phyloP scores from a whole-genome alignment of 2,797 vertebrate genomes.

The Paratrypauchen microcephalus region DNA sequence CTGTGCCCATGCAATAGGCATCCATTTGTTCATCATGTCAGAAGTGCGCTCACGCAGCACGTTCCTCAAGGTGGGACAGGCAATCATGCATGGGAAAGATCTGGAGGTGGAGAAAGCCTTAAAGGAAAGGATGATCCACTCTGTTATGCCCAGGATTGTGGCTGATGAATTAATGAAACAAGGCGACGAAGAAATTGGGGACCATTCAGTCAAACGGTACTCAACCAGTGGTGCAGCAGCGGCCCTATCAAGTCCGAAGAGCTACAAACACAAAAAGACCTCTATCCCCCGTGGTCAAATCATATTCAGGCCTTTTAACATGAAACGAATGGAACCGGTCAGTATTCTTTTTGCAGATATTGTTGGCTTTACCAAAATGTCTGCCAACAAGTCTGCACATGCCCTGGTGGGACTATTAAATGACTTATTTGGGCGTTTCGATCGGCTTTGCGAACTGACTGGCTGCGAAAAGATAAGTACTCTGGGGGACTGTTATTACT shows the following conservation, averaged over 20 bases:
- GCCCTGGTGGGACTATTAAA: constrained; percentile 96
- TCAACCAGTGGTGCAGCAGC: constrained; percentile 89
- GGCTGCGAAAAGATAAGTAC: constrained; percentile 98
- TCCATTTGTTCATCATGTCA: constrained; percentile 96
- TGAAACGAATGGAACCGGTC: constrained; percentile 94
- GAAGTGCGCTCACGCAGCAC: constrained; percentile 97
- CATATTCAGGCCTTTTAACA: constrained; percentile 97
- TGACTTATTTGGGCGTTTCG: constrained; percentile 95
- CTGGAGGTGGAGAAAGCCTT: constrained; percentile 98
- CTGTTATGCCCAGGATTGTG: constrained; percentile 95
- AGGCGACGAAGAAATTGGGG: constrained; percentile 92
- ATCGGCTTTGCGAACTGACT: constrained; percentile 92
- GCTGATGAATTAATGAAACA: constrained; percentile 97
- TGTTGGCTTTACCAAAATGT: constrained; percentile 98
- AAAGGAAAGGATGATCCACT: constrained; percentile 99
- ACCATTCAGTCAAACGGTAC: constrained; percentile 87
- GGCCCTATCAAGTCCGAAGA: constrained; percentile 90
- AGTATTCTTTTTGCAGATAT: constrained; percentile 98
- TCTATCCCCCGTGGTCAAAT: constrained; percentile 94
- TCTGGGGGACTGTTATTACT: constrained; percentile 97
- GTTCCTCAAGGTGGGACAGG: constrained; percentile 97
- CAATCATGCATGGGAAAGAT: constrained; percentile 98
- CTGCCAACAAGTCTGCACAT: constrained; percentile 96
- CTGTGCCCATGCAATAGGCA: constrained; percentile 90
- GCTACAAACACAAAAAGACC: constrained; percentile 91